Evolutionary conservation across 2,113 vertebrate genomes (phyloP).

Genomic region (Melospiza melodia): DNA sequence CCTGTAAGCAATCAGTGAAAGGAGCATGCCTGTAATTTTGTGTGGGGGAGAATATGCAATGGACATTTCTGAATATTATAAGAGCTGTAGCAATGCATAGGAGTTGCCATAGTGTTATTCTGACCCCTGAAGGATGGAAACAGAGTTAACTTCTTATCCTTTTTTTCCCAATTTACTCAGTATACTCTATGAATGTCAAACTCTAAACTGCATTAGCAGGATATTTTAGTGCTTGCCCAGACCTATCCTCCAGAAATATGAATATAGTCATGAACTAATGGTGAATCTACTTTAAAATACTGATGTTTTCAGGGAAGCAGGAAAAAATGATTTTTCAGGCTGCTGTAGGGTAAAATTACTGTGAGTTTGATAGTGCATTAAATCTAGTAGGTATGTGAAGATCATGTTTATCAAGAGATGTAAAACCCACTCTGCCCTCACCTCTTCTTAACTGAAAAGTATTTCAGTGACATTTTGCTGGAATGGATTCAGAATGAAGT

Average conservation of each 20-base stretch:
- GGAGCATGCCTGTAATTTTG: neutral
- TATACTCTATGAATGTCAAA: constrained; percentile 66
- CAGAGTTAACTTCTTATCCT: constrained; percentile 74
- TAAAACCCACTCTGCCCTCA: constrained; percentile 3
- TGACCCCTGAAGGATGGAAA: constrained; percentile 85
- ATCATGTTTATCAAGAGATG: constrained; percentile 35
- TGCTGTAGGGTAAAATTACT: constrained; percentile 53
- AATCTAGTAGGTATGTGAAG: neutral
- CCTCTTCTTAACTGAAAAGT: constrained; percentile 24
- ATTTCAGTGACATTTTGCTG: constrained; percentile 22
- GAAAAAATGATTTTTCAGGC: neutral
- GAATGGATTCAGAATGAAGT: constrained; percentile 37
- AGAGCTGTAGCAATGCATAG: constrained; percentile 49
- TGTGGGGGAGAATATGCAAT: neutral
- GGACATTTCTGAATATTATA: constrained; percentile 59
- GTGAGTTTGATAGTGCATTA: constrained; percentile 5
- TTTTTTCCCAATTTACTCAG: constrained; percentile 42
- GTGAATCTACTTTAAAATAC: constrained; percentile 21
- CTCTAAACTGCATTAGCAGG: constrained; percentile 59
- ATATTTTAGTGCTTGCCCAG: constrained; percentile 48
- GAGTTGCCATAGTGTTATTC: constrained; percentile 78
- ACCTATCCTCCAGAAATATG: constrained; percentile 46
- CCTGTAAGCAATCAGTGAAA: constrained; percentile 39
- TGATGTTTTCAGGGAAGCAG: neutral
- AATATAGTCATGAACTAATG: constrained; percentile 47